phyloP scores from a whole-genome alignment of 2,797 vertebrate species.

The Ctenosaura bakeri region DNA sequence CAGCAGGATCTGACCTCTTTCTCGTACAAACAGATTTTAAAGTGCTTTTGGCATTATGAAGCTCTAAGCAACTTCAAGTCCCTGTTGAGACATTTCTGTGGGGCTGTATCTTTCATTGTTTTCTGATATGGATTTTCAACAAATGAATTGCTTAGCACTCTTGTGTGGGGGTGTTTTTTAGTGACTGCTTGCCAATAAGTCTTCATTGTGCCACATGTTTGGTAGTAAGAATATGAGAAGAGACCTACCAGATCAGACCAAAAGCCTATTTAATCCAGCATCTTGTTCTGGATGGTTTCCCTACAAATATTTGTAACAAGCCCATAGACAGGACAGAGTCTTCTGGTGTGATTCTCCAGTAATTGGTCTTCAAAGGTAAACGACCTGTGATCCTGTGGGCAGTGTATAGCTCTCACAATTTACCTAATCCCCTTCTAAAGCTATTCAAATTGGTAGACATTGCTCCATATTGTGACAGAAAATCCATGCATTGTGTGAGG shows the following conservation, averaged over 20 bases:
- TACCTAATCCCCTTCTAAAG: background rate
- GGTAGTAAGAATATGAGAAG: background rate
- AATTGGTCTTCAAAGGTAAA: background rate
- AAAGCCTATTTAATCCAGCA: background rate
- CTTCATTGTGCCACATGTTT: accelerated
- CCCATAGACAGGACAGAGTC: no score
- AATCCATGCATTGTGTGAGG: background rate
- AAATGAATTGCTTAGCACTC: conserved; percentile 1
- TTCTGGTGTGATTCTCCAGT: no score
- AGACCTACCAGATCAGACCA: background rate
- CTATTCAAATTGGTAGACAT: no score
- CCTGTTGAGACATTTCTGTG: background rate
- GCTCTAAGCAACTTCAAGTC: background rate
- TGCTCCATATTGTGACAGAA: background rate
- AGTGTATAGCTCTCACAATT: background rate
- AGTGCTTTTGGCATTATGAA: conserved; percentile 11
- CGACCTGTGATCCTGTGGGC: background rate
- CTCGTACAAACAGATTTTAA: conserved; percentile 1
- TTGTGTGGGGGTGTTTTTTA: background rate
- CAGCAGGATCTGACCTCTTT: conserved; percentile 40
- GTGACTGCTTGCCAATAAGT: background rate
- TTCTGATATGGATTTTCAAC: conserved; percentile 2
- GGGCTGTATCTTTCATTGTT: conserved; percentile 11
- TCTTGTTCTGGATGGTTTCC: background rate
- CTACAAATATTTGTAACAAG: background rate